Base-by-base conservation (phyloP, 2,888 invertebrate genomes). In the Caradrina kadenii region DNA sequence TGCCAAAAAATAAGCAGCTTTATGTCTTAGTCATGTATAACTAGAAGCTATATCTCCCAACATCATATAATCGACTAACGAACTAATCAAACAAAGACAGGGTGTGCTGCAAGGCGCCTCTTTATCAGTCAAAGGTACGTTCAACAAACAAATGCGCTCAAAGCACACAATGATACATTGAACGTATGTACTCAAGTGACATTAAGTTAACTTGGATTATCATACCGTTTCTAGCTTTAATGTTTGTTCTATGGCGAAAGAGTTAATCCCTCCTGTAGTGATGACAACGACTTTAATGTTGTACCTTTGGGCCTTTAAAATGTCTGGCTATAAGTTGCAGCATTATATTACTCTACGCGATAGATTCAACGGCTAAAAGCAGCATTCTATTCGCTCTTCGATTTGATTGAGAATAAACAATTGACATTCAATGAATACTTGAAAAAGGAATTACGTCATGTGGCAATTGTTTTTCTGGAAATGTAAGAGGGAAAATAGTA, bases 41-140 rank as follows among this genome's bases (percentile, higher is more conserved):
- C 48, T 21, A 52, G 72, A 42, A 73, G 45, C 55, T 49, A 26
- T 60, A 31, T 45, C 19, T 13, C 21, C n/a, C 42, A 45, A 48
- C 69, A 69, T 58, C 42, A 60, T 49, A 61, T 49, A 61, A 78
- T 77, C 59, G 64, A 62, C 64, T 79, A 73, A 78, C 21, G 63
- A 55, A 60, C 62, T 66, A 60, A 11, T 31, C 63, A 76, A 80
- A 78, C 67, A 78, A 72, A 76, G 68, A 69, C 69, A 78, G 79
- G 76, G 76, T 60, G 81, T 77, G 63, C 72, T 75, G 49, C 54
- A 73, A 83, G 90, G 91, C 91, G 89, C 91, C 88, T 73, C 68
- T 64, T 93, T 94, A 94, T 94, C 94, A 92, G 94, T 93, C 94
- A 94, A 91, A 93, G 92, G 92, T 93, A 93, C 89, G 91, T 90